These are phyloP conservation scores for Corythornis cristatus DNA, from an alignment of 2,113 vertebrate genomes.

Conservation along the genomic window DNA sequence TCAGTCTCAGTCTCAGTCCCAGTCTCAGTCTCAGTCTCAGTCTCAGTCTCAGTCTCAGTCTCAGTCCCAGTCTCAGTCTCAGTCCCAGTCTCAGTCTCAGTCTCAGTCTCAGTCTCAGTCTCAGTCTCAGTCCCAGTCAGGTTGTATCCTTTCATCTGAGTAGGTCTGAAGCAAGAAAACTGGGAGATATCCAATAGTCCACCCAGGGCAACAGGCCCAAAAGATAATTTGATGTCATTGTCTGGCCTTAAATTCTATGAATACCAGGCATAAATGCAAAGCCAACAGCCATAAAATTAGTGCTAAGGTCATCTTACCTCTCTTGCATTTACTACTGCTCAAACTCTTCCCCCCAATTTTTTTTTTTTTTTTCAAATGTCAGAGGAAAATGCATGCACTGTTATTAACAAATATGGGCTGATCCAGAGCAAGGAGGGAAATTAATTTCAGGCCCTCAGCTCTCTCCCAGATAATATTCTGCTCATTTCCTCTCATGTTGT, in stretches of 20 bases:
- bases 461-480: neutral
- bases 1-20: too few species aligned
- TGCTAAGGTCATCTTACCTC: neutral
- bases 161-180: neutral
- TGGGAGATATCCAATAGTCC: neutral
- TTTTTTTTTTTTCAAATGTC: neutral
- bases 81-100: too few species aligned
- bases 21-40: too few species aligned
- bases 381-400: neutral
- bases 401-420: neutral
- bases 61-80: too few species aligned
- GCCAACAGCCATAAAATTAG: neutral
- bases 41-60: too few species aligned
- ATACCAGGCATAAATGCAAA: neutral
- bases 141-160: neutral
- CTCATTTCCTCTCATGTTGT: neutral
- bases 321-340: neutral
- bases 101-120: too few species aligned
- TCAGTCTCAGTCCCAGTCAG: neutral
- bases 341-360: neutral
- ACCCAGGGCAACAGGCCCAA: neutral
- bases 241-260: neutral
- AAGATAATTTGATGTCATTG: neutral
- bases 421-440: neutral
- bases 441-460: neutral